phyloP scores from a whole-genome alignment of 2,797 vertebrate species.

The Sebastes goodei region DNA sequence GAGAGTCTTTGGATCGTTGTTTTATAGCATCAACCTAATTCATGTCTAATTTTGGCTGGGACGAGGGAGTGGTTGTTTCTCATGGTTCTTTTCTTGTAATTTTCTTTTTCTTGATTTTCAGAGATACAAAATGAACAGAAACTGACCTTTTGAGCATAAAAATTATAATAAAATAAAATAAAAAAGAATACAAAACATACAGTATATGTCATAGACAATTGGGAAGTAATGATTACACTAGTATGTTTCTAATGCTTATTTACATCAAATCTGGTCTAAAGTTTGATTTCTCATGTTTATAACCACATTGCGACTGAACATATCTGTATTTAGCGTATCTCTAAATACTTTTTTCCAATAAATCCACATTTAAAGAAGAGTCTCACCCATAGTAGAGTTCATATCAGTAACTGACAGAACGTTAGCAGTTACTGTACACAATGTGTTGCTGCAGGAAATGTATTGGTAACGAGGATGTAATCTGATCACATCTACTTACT shows the following conservation, averaged over 20 bases:
- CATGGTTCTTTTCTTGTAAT: no score
- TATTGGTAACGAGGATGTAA: neutral
- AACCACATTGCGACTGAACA: neutral
- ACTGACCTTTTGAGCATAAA: no score
- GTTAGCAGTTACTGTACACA: neutral
- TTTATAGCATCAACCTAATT: neutral
- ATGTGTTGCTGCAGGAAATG: neutral
- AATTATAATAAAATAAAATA: neutral
- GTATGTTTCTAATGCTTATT: no score
- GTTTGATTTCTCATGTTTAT: neutral
- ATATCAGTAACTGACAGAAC: neutral
- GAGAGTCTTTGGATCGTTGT: neutral
- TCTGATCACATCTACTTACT: conserved; percentile 82
- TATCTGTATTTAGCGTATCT: neutral
- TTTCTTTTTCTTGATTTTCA: no score
- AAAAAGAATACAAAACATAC: no score
- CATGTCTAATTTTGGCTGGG: neutral
- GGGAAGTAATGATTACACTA: no score
- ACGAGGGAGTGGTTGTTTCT: neutral
- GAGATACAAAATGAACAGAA: no score
- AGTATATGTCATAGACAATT: no score
- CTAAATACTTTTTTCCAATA: neutral
- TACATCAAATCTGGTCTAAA: accelerated
- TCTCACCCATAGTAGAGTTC: neutral
- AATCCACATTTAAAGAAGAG: neutral